These are phyloP conservation scores for Scyliorhinus canicula DNA, from an alignment of 2,797 vertebrate species.

Conservation along the genomic window DNA sequence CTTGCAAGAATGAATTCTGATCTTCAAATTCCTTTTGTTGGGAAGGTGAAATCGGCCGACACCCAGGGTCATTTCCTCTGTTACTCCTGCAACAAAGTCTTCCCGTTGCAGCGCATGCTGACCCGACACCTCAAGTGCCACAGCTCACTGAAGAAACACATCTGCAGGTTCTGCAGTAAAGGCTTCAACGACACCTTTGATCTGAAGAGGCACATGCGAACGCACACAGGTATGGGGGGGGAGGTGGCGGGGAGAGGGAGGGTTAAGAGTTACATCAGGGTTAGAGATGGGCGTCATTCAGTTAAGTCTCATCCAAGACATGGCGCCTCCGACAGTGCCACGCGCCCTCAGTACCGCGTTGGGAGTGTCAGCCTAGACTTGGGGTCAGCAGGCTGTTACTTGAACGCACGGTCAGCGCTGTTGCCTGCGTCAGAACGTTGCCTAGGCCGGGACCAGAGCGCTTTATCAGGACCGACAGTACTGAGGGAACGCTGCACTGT, in stretches of 20 bases:
- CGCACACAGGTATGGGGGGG: conserved; percentile 60
- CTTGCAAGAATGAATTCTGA: background rate
- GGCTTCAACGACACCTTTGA: conserved; percentile 88
- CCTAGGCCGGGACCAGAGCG: background rate
- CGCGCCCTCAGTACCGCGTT: background rate
- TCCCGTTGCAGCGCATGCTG: conserved; percentile 80
- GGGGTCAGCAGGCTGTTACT: background rate
- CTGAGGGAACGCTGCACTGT: background rate
- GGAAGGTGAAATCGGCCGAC: conserved; percentile 37
- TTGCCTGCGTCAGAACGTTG: background rate
- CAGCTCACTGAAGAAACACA: conserved; percentile 72
- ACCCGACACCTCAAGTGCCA: conserved; percentile 84
- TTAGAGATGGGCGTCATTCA: background rate
- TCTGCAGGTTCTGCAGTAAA: conserved; percentile 73
- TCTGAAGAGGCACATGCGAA: conserved; percentile 82
- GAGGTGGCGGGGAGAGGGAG: background rate
- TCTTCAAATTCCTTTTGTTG: background rate
- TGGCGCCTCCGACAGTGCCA: no score
- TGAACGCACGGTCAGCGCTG: no score
- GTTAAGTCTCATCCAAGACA: background rate
- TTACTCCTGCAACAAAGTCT: conserved; percentile 70
- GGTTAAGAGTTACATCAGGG: no score
- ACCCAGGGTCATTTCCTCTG: conserved; percentile 59
- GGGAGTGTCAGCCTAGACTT: background rate
- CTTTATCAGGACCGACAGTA: background rate